Base-by-base conservation (phyloP, 1,140 invertebrate genomes). In the Tenebrio molitor region DNA sequence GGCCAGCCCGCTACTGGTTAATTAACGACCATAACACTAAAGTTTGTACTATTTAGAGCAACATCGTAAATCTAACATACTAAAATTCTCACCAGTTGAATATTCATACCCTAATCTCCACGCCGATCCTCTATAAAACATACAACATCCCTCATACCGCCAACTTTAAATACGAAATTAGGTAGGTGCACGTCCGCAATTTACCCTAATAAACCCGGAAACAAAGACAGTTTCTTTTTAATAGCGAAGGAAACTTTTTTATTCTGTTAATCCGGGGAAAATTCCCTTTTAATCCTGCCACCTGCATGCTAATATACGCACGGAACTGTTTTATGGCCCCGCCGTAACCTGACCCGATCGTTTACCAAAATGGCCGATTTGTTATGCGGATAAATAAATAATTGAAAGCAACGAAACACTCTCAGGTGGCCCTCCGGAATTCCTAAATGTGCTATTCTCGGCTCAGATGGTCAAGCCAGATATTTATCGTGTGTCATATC, bases 11-110 rank as follows among this genome's bases (percentile, higher is more conserved):
- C 42, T 66, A 46, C 64, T 46, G 64, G 64, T 46, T 66, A 66
- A 66, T 66, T 66, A 66, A 66, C 64, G 64, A 66, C 64, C 36
- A 66, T 66, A 66, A 66, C 42, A 66, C 64, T 58, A 58, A 58
- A 58, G 50, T 58, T 58, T 58, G 50, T 58, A 58, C 21, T 58
- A 58, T 58, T 58, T 58, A 58, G 50, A 58, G 50, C 50, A 58
- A 58, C 50, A 58, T 58, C 50, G 50, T 58, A 58, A 58, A 58
- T 58, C 50, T 58, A 58, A 58, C 50, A 58, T 58, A 58, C 50
- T 58, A 58, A 58, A 58, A 58, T 58, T 58, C 50, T 58, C 50
- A 58, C 50, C 50, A 58, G 50, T 58, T 58, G 50, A 58, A 58
- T 58, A 58, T 58, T 58, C 50, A 58, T 58, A 23, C 50, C 50